These are phyloP conservation scores for Drosophila repletoides DNA, from an alignment of 1,140 invertebrate genomes.

Conservation along the genomic window DNA sequence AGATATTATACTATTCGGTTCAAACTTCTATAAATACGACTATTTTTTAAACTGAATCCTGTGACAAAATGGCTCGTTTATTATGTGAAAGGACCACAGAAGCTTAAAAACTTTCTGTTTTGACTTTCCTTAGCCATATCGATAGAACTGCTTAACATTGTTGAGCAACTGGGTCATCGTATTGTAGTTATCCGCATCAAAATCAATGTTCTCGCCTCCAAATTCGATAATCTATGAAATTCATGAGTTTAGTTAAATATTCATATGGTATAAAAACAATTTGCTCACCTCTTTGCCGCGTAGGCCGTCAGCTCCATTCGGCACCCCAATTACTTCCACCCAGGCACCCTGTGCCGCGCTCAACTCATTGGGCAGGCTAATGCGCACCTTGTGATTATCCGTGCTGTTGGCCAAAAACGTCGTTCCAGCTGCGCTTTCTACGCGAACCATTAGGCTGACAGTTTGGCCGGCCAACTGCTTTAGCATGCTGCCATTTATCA, in stretches of 20 bases:
- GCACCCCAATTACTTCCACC: conserved; percentile 74
- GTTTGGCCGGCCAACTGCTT: conserved; percentile 61
- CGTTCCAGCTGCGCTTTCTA: conserved; percentile 64
- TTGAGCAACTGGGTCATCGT: conserved; percentile 66
- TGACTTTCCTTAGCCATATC: conserved; percentile 41
- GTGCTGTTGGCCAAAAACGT: conserved; percentile 56
- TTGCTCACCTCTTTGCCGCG: conserved; percentile 41
- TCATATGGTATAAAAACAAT: too few relatives aligned
- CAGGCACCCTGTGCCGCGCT: conserved; percentile 48
- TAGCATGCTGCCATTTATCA: conserved; percentile 68
- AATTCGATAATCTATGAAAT: conserved; percentile 66
- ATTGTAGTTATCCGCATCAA: conserved; percentile 74
- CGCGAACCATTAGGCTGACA: conserved; percentile 68
- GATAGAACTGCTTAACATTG: conserved; percentile 71
- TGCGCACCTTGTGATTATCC: conserved; percentile 65
- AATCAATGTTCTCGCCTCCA: conserved; percentile 63
- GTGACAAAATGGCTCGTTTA: too few relatives aligned
- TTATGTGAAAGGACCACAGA: too few relatives aligned
- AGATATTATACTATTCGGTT: too few relatives aligned
- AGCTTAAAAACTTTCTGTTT: too few relatives aligned
- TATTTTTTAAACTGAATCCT: too few relatives aligned
- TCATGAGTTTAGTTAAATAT: too few relatives aligned
- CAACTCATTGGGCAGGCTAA: conserved; percentile 51
- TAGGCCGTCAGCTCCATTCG: conserved; percentile 46
- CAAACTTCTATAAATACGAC: too few relatives aligned